phyloP scores from a whole-genome alignment of 2,797 vertebrate genomes.

The Vultur gryphus region DNA sequence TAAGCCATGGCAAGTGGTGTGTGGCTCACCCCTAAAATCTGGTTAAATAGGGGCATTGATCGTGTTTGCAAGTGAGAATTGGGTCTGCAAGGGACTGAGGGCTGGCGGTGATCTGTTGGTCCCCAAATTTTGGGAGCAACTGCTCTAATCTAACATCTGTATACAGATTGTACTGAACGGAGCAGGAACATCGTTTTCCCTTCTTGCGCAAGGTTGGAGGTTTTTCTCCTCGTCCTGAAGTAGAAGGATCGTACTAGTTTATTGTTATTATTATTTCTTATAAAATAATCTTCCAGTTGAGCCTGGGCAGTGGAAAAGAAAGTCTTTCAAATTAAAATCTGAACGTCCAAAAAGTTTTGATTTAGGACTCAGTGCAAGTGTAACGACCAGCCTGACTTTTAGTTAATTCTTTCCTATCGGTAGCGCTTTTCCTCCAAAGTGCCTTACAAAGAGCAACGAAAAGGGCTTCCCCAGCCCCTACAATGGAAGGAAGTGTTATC shows the following conservation, averaged over 20 bases:
- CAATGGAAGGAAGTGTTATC: background rate
- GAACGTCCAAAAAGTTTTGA: background rate
- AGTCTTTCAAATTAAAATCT: background rate
- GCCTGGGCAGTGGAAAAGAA: background rate
- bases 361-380: background rate
- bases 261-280: background rate
- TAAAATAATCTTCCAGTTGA: background rate
- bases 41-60: background rate
- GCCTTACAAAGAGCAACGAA: background rate
- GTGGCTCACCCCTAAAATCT: background rate
- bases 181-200: accelerated
- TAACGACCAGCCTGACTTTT: background rate
- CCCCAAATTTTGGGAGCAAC: background rate
- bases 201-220: background rate
- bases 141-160: background rate
- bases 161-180: accelerated
- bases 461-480: conserved; percentile 7
- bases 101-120: background rate
- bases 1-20: background rate
- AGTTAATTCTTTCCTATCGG: background rate
- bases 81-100: background rate
- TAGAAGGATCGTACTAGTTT: background rate
- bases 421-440: background rate
- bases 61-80: accelerated
- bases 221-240: background rate